Percentiles rank a stretch among this genome's conserved stretches.
Conservation (phyloP, 2,888 invertebrate genomes). For the Phlogophora meticulosa region DNA sequence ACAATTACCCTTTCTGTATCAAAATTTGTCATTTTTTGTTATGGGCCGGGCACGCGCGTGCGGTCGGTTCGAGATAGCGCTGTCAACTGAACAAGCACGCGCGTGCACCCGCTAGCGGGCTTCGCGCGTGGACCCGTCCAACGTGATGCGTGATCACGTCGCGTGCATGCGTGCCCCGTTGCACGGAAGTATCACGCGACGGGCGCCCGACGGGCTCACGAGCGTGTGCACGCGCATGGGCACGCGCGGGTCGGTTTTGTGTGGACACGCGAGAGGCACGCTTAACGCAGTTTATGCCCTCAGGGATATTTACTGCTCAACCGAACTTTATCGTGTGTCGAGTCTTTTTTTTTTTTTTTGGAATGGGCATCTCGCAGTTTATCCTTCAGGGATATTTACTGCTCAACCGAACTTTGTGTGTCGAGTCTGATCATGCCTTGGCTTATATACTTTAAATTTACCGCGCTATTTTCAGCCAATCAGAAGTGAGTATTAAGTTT, state of each 20-base stretch:
- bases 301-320: too few species aligned
- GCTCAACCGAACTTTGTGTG: too few species aligned
- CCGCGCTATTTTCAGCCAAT: too few species aligned
- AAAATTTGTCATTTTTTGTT: constrained; percentile 56
- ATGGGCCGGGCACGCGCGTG: constrained; percentile 58
- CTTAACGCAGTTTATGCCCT: constrained; percentile 48
- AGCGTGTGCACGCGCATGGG: constrained; percentile 55
- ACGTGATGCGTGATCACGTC: constrained; percentile 62
- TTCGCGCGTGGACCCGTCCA: constrained; percentile 56
- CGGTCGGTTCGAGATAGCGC: constrained; percentile 55
- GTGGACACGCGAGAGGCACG: constrained; percentile 55
- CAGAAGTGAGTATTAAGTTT: too few species aligned
- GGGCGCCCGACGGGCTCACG: constrained; percentile 51
- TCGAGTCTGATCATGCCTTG: too few species aligned
- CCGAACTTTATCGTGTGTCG: too few species aligned
- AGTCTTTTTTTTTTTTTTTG: too few species aligned
- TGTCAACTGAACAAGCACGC: constrained; percentile 54
- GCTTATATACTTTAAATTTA: too few species aligned
- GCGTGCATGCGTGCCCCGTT: constrained; percentile 58
- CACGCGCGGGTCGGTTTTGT: constrained; percentile 58
- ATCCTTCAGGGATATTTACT: too few species aligned
- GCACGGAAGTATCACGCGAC: constrained; percentile 61
- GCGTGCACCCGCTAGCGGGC: constrained; percentile 40
- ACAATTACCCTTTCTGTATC: constrained; percentile 60
- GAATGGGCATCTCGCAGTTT: too few species aligned